Evolutionary conservation across 2,888 invertebrate genomes (phyloP).

Genomic region (Helobdella robusta): DNA sequence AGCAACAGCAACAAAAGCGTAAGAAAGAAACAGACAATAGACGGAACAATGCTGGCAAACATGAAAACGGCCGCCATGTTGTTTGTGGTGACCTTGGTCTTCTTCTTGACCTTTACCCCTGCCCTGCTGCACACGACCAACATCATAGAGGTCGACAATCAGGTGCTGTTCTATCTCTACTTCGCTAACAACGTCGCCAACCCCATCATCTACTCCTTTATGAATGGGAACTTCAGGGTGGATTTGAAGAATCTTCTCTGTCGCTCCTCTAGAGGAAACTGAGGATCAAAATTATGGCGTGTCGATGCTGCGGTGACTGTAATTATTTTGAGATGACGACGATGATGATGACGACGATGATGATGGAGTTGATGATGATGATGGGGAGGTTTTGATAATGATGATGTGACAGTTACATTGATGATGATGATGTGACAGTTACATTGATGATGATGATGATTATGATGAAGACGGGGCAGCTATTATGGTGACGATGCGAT

Average conservation of each 20-base stretch:
- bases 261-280: no score
- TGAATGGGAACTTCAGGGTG: constrained; percentile 47
- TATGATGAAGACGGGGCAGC: no score
- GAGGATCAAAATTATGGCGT: no score
- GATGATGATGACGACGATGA: no score
- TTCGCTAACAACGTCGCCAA: constrained; percentile 49
- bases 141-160: constrained; percentile 36
- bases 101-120: constrained; percentile 45
- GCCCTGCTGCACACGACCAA: constrained; percentile 42
- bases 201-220: constrained; percentile 49
- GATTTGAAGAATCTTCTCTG: constrained; percentile 39
- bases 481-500: no score
- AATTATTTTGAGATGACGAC: no score
- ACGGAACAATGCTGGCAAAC: constrained; percentile 38
- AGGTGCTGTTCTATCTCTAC: constrained; percentile 47
- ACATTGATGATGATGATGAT: no score
- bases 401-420: no score
- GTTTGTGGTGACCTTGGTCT: constrained; percentile 47
- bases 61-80: constrained; percentile 47
- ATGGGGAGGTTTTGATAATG: no score
- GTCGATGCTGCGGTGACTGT: no score
- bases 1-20: constrained; percentile 5
- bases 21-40: constrained; percentile 32
- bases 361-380: no score
- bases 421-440: no score